Evolutionary conservation across 2,113 vertebrate genomes (phyloP).

Genomic region (Microcebus ravelobensis): DNA sequence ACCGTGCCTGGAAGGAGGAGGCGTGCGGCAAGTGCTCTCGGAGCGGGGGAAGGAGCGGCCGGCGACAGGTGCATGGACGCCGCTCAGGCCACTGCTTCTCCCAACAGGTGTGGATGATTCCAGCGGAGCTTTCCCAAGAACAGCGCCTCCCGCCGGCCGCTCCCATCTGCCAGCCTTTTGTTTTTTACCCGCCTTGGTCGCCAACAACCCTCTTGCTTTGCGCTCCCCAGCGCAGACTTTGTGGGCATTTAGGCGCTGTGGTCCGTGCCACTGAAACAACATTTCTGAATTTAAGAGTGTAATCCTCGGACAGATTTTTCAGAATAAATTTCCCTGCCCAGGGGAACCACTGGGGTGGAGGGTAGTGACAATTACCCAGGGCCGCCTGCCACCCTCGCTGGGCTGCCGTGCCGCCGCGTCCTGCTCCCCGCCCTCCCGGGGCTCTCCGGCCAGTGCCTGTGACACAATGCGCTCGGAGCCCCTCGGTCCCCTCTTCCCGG

Average conservation of each 20-base stretch:
- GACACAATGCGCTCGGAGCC: not conserved
- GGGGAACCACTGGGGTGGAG: rapidly evolving
- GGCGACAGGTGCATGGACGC: rapidly evolving
- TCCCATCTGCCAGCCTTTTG: not conserved
- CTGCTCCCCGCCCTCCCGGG: not conserved
- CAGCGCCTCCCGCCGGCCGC: rapidly evolving
- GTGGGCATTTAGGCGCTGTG: not conserved
- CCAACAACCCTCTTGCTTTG: not conserved
- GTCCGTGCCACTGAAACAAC: not conserved
- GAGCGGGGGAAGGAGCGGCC: rapidly evolving
- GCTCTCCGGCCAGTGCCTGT: too few species aligned
- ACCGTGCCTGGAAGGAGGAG: rapidly evolving
- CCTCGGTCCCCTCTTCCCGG: not conserved
- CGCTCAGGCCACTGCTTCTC: rapidly evolving
- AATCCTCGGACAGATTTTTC: not conserved
- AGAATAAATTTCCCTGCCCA: not conserved
- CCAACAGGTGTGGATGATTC: not conserved
- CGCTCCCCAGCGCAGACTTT: not conserved
- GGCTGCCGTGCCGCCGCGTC: rapidly evolving
- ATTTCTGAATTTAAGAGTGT: not conserved
- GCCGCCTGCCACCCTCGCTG: not conserved
- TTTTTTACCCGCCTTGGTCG: not conserved
- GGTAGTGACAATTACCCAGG: not conserved
- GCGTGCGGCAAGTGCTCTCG: rapidly evolving
- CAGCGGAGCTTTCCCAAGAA: not conserved